Base-by-base conservation (phyloP, 2,888 invertebrate genomes). In the Acleris cristana region DNA sequence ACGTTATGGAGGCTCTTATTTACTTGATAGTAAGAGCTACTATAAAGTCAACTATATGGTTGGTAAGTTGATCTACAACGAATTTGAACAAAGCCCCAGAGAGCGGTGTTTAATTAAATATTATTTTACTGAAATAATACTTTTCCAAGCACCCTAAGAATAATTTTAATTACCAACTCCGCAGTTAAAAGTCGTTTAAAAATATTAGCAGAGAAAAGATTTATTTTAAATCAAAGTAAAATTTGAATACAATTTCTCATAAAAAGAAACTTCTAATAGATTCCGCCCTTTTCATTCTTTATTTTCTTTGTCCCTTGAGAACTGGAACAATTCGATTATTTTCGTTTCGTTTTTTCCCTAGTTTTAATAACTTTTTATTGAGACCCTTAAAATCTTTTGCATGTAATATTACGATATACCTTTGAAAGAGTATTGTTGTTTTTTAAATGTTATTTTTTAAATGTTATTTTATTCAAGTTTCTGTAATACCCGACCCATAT, bases 281-380 rank as follows among this genome's bases (percentile, higher is more conserved):
- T 62, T 54, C 57, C 57, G 45, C 62, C 62, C 45, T 57, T 62
- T 56, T 52, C 26, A 16, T 53, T 56, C 61, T 51, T 56, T 61
- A 61, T 66, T 57, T 61, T 57, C 34, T 62, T 48, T 40, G 57
- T 62, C 66, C n/a, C 45, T 4, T 16, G 57, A 52, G 61, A 48
- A 51, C 45, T 62, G 61, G 48, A 67, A 21, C 45, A 67, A 67
- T 67, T 67, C 56, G 62, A 67, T 62, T 62, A 67, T 62, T 53
- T 57, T 23, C 19, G 10, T 58, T 53, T 16, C 21, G 12, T 57
- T 66, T 23, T 55, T 56, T 10, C 34, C 10, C 21, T 49, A 56
- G 56, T 61, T 61, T 60, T 30, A 26, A 61, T 57, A 66, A 56
- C 30, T 52, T 40, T 45, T 57, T 56, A 14, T 52, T 45, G 30